Conservation (phyloP, 2,113 vertebrate genomes). For the Pseudolaguvia tuberculata region DNA sequence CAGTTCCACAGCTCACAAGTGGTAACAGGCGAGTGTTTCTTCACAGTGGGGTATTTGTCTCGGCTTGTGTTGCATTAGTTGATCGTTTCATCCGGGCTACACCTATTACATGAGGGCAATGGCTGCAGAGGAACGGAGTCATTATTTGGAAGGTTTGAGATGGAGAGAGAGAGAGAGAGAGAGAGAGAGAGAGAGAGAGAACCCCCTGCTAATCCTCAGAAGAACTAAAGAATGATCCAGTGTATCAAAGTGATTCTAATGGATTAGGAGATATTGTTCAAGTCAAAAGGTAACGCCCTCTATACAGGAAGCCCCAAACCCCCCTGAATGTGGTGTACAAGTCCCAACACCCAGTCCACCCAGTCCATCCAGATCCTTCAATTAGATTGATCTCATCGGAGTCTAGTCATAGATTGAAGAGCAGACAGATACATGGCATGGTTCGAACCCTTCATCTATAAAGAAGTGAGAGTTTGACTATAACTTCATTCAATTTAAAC, state of each 20-base stretch:
- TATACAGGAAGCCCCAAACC: neutral
- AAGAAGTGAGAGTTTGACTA: no score
- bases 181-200: no score
- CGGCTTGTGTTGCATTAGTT: neutral
- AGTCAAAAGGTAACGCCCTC: neutral
- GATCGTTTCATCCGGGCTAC: no score
- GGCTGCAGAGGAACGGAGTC: conserved; percentile 1
- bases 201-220: neutral
- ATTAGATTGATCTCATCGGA: neutral
- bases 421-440: neutral
- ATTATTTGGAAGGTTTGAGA: no score
- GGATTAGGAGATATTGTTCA: neutral
- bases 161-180: no score
- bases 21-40: neutral
- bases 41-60: neutral
- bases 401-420: neutral
- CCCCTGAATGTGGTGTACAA: neutral
- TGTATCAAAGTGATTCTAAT: neutral
- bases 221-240: neutral
- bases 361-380: neutral
- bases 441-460: no score
- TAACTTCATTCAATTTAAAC: neutral
- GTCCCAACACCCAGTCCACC: neutral
- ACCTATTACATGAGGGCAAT: neutral
- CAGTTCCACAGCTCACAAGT: neutral